Percentiles rank a stretch among this genome's conserved stretches.
These are phyloP conservation scores for Tamandua tetradactyla DNA, from an alignment of 2,797 vertebrate genomes.

Conservation along the genomic window DNA sequence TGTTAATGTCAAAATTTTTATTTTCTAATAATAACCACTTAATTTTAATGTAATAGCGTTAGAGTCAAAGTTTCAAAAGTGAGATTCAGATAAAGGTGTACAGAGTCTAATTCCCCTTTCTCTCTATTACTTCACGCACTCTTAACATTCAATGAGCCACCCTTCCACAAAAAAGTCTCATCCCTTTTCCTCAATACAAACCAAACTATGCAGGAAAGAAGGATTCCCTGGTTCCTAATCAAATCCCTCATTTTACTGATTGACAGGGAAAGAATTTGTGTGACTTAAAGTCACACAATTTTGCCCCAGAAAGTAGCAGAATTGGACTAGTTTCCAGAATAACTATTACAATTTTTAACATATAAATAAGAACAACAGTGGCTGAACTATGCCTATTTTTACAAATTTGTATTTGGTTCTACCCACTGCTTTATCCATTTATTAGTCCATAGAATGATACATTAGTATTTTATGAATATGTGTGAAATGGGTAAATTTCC, in stretches of 20 bases:
- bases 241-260: neutral
- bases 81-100: neutral
- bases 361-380: neutral
- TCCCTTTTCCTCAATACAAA: neutral
- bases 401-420: neutral
- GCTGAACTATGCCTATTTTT: neutral
- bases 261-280: neutral
- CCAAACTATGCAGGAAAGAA: neutral
- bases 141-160: neutral
- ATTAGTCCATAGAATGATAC: neutral
- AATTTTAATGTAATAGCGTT: constrained; percentile 1
- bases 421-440: neutral
- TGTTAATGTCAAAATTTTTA: neutral
- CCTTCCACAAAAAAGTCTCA: neutral
- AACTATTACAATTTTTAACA: neutral
- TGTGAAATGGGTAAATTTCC: neutral
- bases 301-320: neutral
- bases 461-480: neutral
- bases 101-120: neutral
- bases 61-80: neutral
- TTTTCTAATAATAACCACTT: neutral
- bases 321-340: neutral
- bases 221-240: neutral
- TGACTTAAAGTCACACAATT: neutral
- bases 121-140: neutral